phyloP scores from a whole-genome alignment of 2,113 vertebrate genomes.

The Rynchops niger region DNA sequence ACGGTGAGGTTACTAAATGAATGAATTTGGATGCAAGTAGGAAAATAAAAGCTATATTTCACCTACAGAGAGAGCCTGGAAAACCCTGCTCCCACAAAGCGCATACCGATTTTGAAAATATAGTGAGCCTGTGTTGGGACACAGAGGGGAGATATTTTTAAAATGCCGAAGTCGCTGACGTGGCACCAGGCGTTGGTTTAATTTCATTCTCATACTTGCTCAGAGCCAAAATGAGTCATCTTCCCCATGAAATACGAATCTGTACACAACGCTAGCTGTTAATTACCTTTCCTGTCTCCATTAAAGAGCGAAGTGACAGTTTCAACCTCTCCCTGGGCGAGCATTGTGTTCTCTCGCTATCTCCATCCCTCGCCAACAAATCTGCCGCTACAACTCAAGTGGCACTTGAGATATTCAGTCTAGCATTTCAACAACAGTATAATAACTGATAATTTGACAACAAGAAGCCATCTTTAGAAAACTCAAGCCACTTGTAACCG shows the following conservation, averaged over 20 bases:
- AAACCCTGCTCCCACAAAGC: not conserved
- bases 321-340: slow-evolving; percentile 69
- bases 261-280: slow-evolving; percentile 68
- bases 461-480: slow-evolving; percentile 52
- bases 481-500: slow-evolving; percentile 2
- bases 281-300: slow-evolving; percentile 71
- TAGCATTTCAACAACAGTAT: slow-evolving; percentile 43
- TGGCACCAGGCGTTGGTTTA: slow-evolving; percentile 38
- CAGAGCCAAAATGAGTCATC: slow-evolving; percentile 51
- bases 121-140: not conserved
- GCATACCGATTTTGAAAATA: slow-evolving; percentile 23
- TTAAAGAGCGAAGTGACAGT: slow-evolving; percentile 69
- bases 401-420: slow-evolving; percentile 53
- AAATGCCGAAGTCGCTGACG: slow-evolving; percentile 44
- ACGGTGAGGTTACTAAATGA: not conserved
- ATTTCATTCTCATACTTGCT: slow-evolving; percentile 41
- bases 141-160: slow-evolving; percentile 37
- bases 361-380: slow-evolving; percentile 46
- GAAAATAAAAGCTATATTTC: slow-evolving; percentile 14
- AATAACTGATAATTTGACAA: slow-evolving; percentile 51
- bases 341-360: slow-evolving; percentile 37
- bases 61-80: not conserved
- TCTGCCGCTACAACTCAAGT: slow-evolving; percentile 58
- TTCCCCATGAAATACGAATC: slow-evolving; percentile 65
- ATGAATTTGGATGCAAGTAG: not conserved